Conservation (phyloP, 1,140 invertebrate genomes). For the Phocides pigmalion region DNA sequence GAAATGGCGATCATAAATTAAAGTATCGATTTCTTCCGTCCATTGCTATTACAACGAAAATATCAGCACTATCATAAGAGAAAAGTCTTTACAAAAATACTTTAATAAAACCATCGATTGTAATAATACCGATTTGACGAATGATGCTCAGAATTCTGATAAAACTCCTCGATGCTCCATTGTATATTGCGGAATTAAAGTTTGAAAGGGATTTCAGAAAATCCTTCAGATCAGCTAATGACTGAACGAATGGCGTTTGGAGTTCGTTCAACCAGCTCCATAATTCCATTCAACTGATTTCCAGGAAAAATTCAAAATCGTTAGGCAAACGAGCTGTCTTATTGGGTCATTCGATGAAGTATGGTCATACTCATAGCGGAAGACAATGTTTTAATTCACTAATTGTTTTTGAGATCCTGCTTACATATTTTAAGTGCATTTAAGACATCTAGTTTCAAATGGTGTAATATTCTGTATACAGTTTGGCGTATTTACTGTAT, state of each 20-base stretch:
- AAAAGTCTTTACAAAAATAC: background rate
- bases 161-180: background rate
- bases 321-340: constrained; percentile 48
- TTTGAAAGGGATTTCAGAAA: background rate
- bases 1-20: no score
- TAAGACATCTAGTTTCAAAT: no score
- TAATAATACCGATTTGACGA: background rate
- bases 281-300: constrained; percentile 37
- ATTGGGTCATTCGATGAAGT: constrained; percentile 37
- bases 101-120: background rate
- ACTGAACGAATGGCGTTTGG: constrained; percentile 21
- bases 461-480: no score
- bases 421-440: no score
- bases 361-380: constrained; percentile 12
- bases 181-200: constrained; percentile 12
- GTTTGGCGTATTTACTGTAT: no score
- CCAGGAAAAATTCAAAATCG: constrained; percentile 44
- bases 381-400: background rate
- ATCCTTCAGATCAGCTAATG: constrained; percentile 15
- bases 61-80: no score
- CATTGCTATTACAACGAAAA: no score
- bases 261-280: constrained; percentile 30
- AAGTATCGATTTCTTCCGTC: no score
- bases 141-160: background rate
- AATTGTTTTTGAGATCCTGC: no score